Evolutionary conservation across 2,797 vertebrate species (phyloP), one percentile per base, ranked within the genome.

Genomic region (Lemur catta): DNA sequence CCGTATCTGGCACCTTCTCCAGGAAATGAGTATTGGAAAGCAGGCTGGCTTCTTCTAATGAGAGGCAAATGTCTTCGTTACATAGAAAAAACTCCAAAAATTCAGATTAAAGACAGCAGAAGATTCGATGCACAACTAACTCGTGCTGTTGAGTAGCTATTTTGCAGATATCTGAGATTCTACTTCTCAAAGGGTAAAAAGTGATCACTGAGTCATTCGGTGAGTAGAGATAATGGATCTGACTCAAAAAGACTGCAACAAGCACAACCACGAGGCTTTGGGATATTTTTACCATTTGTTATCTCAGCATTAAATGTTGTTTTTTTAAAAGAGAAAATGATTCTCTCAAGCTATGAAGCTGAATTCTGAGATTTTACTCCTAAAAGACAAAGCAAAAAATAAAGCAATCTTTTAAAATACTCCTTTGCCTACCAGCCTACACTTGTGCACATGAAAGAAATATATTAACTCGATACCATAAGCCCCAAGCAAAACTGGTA

Each of bases 211-310:
- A 74, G 30, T 71, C 35, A 50, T 35, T 89, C 38, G 0, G 22
- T 69, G 57, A 35, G 63, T 18, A 63, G 14, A 93, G 50, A 46
- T 59, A 72, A 93, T 43, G 85, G 35, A 74, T 74, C 65, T 69
- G 71, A 67, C 52, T 84, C 55, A 50, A 69, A 50, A 78, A 74
- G 80, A 50, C n/a, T 3, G 24, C 24, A 63, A 24, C 12, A 65
- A 84, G 75, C 89, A 67, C 7, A 89, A 50, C 87, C 26, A 0
- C 4, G 50, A 78, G 84, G 80, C 48, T 78, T 78, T 46, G 8
- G n/a, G 67, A 26, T 76, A 81, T 92, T 94, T 95, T 92, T 94
- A 59, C 84, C 92, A 87, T 79, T 95, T 87, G 69, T 94, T 85
- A 92, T 72, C 80, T 81, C 84, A 79, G 30, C 76, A 78, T 92